Percentiles rank a stretch among this genome's conserved stretches.
Conservation (phyloP, 2,888 invertebrate species). For the Fissipunctia ypsillon region DNA sequence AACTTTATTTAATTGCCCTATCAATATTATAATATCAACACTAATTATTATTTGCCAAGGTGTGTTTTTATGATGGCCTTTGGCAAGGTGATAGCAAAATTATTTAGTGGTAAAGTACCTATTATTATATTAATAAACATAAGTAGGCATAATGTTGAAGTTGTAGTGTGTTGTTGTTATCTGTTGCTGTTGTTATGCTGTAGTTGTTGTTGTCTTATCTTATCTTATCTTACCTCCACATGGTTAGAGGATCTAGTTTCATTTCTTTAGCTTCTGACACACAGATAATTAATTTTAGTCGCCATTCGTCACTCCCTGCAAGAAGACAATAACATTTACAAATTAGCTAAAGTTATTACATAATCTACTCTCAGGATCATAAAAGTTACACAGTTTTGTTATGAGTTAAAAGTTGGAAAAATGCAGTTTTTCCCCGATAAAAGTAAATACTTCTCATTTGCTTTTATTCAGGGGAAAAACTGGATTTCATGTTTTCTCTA, state of each 20-base stretch:
- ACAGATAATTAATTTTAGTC: conserved; percentile 82
- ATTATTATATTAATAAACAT: background rate
- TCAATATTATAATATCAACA: background rate
- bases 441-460: background rate
- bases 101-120: background rate
- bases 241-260: conserved; percentile 77
- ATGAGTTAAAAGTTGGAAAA: background rate
- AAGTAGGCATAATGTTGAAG: background rate
- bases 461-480: background rate
- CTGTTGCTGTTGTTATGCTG: background rate
- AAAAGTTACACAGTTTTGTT: background rate
- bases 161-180: conserved; percentile 4
- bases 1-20: background rate
- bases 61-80: background rate
- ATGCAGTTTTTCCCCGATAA: background rate
- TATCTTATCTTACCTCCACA: conserved; percentile 82
- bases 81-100: background rate
- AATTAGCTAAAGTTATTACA: background rate
- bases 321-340: conserved; percentile 10
- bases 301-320: conserved; percentile 87
- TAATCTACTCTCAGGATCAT: background rate
- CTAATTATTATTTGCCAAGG: background rate
- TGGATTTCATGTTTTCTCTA: background rate
- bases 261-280: conserved; percentile 79
- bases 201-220: background rate